Base-by-base conservation (phyloP, 2,113 vertebrate genomes). In the Alectura lathami region DNA sequence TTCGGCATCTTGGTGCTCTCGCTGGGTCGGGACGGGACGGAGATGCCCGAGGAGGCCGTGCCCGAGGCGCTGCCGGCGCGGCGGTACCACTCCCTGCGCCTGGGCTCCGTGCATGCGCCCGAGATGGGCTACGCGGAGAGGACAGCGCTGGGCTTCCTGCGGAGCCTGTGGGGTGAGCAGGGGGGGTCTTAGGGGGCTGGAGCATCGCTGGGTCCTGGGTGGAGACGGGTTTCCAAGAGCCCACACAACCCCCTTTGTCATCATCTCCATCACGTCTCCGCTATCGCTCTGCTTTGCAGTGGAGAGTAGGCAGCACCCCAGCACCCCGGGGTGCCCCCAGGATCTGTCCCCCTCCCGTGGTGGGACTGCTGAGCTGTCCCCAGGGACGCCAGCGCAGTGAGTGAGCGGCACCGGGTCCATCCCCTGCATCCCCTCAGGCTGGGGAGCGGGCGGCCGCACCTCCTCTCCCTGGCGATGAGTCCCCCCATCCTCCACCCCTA, bases 331-430 rank as follows among this genome's bases (percentile, higher is more conserved):
- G 23, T 50, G 69, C 8, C 76, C 47, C 78, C 5, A 1, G 21
- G 27, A 23, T 1, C 4, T 47, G 32, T 21, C 12, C 8, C 7
- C 42, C 16, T 1, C 34, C 9, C 0, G 32, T 3, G 3, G 8
- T 3, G 1, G 66, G 36, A 47, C 2, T 6, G 3, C 10, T 1
- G 18, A 53, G 24, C 12, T 34, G 15, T 36, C 16, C 4, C 13
- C 2, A 0, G 1, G 34, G 10, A 64, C 6, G n/a, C 47, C 78
- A 0, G 30, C 1, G 11, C 70, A 21, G 47, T 32, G 91, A 86
- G 81, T 75, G 85, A 30, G 62, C 6, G 0, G 14, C 47, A 2
- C 29, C 2, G 5, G 26, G 53, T 3, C 20, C n/a, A 1, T 32
- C 51, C 83, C 67, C 54, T 50, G 7, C 48, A 11, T 22, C 74